Conservation (phyloP, 2,113 vertebrate species). For the Emydura subglobosa region DNA sequence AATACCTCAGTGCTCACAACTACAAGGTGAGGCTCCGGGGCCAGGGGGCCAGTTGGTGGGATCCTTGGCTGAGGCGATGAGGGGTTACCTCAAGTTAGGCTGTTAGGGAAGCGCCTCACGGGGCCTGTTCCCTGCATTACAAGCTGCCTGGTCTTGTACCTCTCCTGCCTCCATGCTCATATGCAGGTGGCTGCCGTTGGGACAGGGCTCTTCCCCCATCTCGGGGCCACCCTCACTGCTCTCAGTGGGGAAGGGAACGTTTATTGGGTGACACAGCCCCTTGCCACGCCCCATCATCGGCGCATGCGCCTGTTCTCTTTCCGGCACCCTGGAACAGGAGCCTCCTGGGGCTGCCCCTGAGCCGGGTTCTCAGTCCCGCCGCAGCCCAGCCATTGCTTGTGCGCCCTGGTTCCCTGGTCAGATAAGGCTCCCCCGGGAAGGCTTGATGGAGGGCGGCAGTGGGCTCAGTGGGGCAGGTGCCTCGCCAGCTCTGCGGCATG, state of each 20-base stretch:
- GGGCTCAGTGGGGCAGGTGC: neutral
- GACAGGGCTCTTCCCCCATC: neutral
- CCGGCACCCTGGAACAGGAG: neutral
- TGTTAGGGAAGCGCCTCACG: neutral
- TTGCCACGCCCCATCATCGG: neutral
- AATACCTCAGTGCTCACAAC: constrained; percentile 99
- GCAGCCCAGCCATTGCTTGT: neutral
- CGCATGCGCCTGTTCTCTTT: neutral
- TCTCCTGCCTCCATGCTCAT: neutral
- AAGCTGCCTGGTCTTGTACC: neutral
- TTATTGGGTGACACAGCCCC: neutral
- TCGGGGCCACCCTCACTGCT: neutral
- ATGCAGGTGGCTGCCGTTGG: neutral
- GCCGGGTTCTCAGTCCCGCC: neutral
- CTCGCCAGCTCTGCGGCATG: neutral
- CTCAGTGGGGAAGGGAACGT: too few relatives aligned
- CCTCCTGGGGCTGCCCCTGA: neutral
- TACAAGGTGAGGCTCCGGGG: constrained; percentile 88
- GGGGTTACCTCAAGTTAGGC: neutral
- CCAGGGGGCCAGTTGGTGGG: neutral
- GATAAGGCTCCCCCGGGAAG: neutral
- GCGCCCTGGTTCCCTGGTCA: neutral
- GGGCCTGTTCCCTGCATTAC: neutral
- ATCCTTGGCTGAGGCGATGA: neutral
- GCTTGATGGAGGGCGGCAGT: neutral